Evolutionary conservation across 2,888 invertebrate genomes (phyloP).

Genomic region (Melolontha melolontha): DNA sequence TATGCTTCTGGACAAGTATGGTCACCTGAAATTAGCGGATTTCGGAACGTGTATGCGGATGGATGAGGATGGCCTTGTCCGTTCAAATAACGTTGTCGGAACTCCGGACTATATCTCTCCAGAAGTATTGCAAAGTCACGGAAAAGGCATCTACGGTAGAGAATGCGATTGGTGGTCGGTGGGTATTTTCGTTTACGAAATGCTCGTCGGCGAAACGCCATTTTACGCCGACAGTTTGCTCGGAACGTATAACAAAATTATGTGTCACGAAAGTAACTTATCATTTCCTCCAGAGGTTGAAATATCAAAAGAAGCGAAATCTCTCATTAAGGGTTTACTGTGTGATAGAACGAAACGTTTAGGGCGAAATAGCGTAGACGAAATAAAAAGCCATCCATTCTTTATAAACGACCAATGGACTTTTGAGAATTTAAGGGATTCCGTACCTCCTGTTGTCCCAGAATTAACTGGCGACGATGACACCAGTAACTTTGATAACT

Average conservation of each 20-base stretch:
- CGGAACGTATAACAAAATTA: constrained; percentile 98
- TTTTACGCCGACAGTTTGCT: constrained; percentile 99
- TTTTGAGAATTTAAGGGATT: constrained; percentile 93
- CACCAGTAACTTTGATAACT: constrained; percentile 98
- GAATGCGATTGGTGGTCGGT: constrained; percentile 99
- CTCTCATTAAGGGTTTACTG: constrained; percentile 92
- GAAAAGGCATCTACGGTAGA: constrained; percentile 91
- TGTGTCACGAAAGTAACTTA: constrained; percentile 97
- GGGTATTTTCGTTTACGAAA: constrained; percentile 98
- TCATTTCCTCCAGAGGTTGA: constrained; percentile 96
- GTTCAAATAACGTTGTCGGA: constrained; percentile 98
- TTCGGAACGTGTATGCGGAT: constrained; percentile 99
- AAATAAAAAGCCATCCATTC: constrained; percentile 95
- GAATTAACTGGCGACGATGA: constrained; percentile 97
- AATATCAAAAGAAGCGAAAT: constrained; percentile 88
- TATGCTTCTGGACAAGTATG: constrained; percentile 94
- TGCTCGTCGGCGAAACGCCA: constrained; percentile 98
- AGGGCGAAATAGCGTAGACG: constrained; percentile 92
- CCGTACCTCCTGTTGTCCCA: constrained; percentile 97
- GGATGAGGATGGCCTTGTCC: constrained; percentile 94
- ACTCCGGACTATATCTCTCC: constrained; percentile 99
- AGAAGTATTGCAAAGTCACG: constrained; percentile 97
- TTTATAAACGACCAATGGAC: constrained; percentile 98
- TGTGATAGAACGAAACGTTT: constrained; percentile 91
- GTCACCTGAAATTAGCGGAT: constrained; percentile 98